These are phyloP conservation scores for Neoarius graeffei DNA, from an alignment of 2,113 vertebrate genomes.

Conservation along the genomic window DNA sequence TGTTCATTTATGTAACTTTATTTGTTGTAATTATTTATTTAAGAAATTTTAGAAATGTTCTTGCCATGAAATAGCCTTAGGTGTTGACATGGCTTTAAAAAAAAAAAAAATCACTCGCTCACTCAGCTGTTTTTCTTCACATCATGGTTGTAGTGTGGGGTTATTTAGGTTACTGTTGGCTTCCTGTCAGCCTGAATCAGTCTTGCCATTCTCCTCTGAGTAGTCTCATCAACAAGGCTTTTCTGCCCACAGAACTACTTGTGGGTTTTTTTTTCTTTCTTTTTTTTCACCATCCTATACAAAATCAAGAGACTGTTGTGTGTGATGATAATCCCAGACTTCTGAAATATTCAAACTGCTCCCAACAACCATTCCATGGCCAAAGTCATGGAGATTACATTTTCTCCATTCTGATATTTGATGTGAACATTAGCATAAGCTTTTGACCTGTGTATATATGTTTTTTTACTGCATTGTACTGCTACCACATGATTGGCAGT, in stretches of 20 bases:
- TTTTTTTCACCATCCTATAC: neutral
- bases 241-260: neutral
- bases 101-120: too few species aligned
- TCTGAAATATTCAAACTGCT: neutral
- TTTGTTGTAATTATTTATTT: too few species aligned
- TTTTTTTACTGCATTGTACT: neutral
- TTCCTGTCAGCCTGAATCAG: neutral
- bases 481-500: neutral
- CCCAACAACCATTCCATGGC: neutral
- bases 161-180: neutral
- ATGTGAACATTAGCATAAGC: neutral
- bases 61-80: too few species aligned
- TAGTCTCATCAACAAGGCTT: neutral
- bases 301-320: neutral
- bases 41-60: too few species aligned
- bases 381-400: neutral
- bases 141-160: neutral
- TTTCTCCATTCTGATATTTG: neutral
- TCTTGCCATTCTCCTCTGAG: neutral
- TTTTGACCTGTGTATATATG: neutral
- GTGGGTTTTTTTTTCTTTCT: neutral
- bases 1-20: too few species aligned
- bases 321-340: neutral
- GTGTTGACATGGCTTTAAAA: too few species aligned
- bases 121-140: neutral